A percentile compares a stretch with the other conserved stretches of the same genome.
phyloP scores from a whole-genome alignment of 2,888 invertebrate species.

The Ichneumoninae sp. region DNA sequence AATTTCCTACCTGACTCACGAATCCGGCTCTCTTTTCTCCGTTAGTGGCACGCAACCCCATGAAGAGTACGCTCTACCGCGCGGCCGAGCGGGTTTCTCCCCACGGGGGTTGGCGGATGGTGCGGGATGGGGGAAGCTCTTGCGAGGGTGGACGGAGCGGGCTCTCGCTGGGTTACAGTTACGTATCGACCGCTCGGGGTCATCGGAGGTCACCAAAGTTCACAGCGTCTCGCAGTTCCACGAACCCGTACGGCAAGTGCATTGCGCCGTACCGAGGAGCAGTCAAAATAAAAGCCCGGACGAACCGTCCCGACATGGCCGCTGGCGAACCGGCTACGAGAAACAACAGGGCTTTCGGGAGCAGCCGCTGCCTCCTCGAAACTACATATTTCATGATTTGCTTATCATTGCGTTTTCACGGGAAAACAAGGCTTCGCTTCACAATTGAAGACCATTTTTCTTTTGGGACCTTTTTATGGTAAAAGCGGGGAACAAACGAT shows the following conservation, averaged over 20 bases:
- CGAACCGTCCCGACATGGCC: not conserved
- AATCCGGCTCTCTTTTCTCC: not conserved
- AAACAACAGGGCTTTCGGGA: slow-evolving; percentile 9
- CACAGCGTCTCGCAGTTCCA: slow-evolving; percentile 78
- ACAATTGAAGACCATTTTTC: not conserved
- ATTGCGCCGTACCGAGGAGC: slow-evolving; percentile 51
- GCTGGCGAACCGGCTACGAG: not conserved
- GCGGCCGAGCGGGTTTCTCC: slow-evolving; percentile 2
- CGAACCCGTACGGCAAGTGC: slow-evolving; percentile 70
- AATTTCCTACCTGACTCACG: slow-evolving; percentile 2
- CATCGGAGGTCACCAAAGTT: slow-evolving; percentile 82
- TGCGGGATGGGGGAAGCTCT: not conserved
- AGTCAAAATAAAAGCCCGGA: slow-evolving; percentile 46
- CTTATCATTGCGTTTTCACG: not conserved
- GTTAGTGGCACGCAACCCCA: slow-evolving; percentile 1
- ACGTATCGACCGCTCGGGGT: slow-evolving; percentile 82
- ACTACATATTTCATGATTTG: not conserved
- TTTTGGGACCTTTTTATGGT: not conserved
- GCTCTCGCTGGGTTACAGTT: slow-evolving; percentile 72
- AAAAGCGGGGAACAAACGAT: not conserved
- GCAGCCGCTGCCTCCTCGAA: not conserved
- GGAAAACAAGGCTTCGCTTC: not conserved
- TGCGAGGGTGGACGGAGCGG: slow-evolving; percentile 27
- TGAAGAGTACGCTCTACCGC: slow-evolving; percentile 25
- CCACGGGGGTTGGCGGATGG: slow-evolving; percentile 10